Evolutionary conservation across 2,888 invertebrate genomes (phyloP), one percentile per base, ranked within the genome.

Genomic region (Dolichomitus sp.): DNA sequence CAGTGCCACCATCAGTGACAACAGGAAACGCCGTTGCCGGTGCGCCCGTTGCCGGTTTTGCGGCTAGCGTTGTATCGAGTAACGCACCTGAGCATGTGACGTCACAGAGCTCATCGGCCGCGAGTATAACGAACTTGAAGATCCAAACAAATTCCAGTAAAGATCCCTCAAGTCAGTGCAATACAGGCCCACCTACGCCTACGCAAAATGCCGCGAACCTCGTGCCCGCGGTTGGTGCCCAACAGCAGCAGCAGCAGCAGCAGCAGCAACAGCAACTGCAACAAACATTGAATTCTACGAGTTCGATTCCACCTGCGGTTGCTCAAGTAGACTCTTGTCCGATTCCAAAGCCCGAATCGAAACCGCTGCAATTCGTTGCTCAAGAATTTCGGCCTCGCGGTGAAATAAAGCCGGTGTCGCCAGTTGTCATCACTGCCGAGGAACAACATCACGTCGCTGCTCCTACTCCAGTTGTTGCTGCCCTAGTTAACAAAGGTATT

Each of bases 321-420:
- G 33, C 40, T 52, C 73, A 70, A 12, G 65, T 61, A 2, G 75
- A 78, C 17, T 48, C 33, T 42, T 66, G 80, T 19, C 17, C 66
- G 12, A 54, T 76, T n/a, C 23, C 42, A 27, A 82, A 82, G 40
- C 63, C 69, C 14, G 91, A 91, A 54, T 88, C 91, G 42, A 91
- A 91, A 84, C 86, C 89, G 68, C 81, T 91, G 69, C 90, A 91
- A 83, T 81, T 88, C 57, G 81, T 86, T n/a, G 87, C 80, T 70
- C 83, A 80, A 73, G 91, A 91, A 81, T 89, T 91, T 82, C 88
- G 91, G 84, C 89, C 91, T 66, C 89, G 91, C 76, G 85, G 78
- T 72, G 91, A 92, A 66, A 80, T 79, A 37, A 92, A 90, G 82
- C 77, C 83, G 1, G 12, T 45, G n/a, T n/a, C 68, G 23, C 5